Evolutionary conservation across 2,797 vertebrate species (phyloP).

Genomic region (Serranus cabrilla): DNA sequence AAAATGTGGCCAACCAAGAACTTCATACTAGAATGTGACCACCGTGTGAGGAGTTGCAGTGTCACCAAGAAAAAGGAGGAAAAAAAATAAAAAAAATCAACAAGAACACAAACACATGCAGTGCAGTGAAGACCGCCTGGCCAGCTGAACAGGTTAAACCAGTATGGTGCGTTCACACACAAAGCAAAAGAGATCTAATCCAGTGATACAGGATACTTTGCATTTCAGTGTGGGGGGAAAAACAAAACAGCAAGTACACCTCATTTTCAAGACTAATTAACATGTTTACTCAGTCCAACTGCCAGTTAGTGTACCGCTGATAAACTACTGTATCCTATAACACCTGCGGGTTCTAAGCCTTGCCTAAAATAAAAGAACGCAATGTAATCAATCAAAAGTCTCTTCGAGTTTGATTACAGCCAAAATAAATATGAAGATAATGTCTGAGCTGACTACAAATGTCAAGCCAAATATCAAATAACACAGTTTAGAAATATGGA

Average conservation of each 20-base stretch:
- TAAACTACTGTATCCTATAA: background rate
- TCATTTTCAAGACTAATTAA: background rate
- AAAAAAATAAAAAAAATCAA: background rate
- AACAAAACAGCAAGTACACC: background rate
- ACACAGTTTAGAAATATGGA: background rate
- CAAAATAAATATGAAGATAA: background rate
- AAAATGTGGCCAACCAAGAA: constrained; percentile 15
- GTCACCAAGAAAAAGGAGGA: background rate
- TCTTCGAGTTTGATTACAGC: background rate
- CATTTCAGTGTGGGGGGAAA: constrained; percentile 2
- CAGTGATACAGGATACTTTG: constrained; percentile 29
- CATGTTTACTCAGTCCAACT: constrained; percentile 20
- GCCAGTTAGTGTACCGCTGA: background rate
- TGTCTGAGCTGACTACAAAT: background rate
- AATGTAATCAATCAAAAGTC: background rate
- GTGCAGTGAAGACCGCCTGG: constrained; percentile 8
- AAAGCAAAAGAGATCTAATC: constrained; percentile 10
- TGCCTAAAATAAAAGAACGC: constrained; percentile 1
- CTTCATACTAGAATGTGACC: constrained; percentile 10
- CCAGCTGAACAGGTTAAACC: constrained; percentile 73
- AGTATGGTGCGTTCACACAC: constrained; percentile 38
- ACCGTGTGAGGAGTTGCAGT: background rate
- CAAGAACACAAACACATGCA: constrained; percentile 18
- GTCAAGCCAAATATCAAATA: background rate
- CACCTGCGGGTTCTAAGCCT: background rate